Base-by-base conservation (phyloP, 2,797 vertebrate species). In the Graptemys geographica region DNA sequence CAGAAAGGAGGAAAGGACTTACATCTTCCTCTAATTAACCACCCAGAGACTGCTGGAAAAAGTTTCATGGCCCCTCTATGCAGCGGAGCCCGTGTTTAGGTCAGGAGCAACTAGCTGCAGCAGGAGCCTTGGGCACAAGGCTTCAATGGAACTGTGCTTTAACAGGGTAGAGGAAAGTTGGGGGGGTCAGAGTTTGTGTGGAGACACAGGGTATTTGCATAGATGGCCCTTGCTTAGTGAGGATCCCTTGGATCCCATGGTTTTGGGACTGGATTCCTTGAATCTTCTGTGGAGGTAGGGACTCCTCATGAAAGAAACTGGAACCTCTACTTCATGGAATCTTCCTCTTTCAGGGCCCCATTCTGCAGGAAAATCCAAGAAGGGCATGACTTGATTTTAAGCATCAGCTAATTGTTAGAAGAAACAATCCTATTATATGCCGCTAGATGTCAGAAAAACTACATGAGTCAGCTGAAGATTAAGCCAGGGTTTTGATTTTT, bases 371-470 rank as follows among this genome's bases (percentile, higher is more conserved):
- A 93, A 76, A 27, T 90, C 55, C 31, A 57, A 4, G 31, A 18
- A 89, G 57, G 11, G 81, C 65, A 23, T 51, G 84, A 62, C 37
- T 57, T 44, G 0, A n/a, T 93, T 93, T 51, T 23, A n/a, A 86
- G 74, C 3, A 6, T 13, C 15, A 19, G 2, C 55, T 85, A 59
- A 28, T 49, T 62, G 51, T 2, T 11, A 84, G 69, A 19, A 6
- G 51, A 84, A 78, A n/a, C 0, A 1, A 47, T 1, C 31, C 41
- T 11, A 49, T 33, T 44, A 4, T 1, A 5, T 11, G 56, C 97
- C 98, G 94, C 97, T 98, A 98, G 98, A 94, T 98, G 98, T 95
- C 98, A 98, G 96, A 57, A 96, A 94, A 97, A 88, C 81, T 90
- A 76, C 90, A 15, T 4, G 56, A 9, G 85, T 97, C 79, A 74